Evolutionary conservation across 1,140 invertebrate genomes (phyloP).

Genomic region (Lepidostoma basale): DNA sequence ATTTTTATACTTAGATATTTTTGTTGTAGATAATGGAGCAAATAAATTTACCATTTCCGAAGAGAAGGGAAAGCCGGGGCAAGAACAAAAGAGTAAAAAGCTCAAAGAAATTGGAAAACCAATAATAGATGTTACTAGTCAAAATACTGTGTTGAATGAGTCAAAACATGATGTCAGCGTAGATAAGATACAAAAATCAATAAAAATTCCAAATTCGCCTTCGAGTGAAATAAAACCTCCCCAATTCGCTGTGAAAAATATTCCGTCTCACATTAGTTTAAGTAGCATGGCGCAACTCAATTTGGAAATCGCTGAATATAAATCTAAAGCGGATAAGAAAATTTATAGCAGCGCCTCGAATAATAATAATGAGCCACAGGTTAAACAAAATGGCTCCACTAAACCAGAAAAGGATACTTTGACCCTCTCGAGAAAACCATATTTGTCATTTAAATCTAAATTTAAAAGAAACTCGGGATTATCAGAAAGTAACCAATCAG

Average conservation of each 20-base stretch:
- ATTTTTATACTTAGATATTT: background rate
- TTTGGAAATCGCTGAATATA: background rate
- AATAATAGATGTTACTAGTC: conserved; percentile 1
- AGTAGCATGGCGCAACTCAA: conserved; percentile 1
- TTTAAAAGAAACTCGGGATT: conserved; percentile 59
- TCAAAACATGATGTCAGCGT: conserved; percentile 15
- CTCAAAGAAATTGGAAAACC: conserved; percentile 9
- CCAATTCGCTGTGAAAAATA: conserved; percentile 1
- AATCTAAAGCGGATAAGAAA: conserved; percentile 21
- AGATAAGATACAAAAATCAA: conserved; percentile 3
- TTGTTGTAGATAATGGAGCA: conserved; percentile 10
- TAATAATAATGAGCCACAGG: background rate
- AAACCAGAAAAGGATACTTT: conserved; percentile 48
- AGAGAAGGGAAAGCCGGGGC: conserved; percentile 4
- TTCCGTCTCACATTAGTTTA: conserved; percentile 10
- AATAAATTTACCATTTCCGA: background rate
- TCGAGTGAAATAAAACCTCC: background rate
- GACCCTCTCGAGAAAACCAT: conserved; percentile 57
- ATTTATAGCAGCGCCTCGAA: conserved; percentile 6
- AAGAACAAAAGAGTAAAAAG: conserved; percentile 9
- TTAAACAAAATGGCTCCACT: background rate
- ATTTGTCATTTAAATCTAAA: conserved; percentile 61
- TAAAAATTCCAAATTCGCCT: conserved; percentile 5
- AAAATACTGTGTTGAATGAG: conserved; percentile 1
- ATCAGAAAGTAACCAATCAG: conserved; percentile 54